phyloP scores from a whole-genome alignment of 2,888 invertebrate genomes.

The Sturmia bella region DNA sequence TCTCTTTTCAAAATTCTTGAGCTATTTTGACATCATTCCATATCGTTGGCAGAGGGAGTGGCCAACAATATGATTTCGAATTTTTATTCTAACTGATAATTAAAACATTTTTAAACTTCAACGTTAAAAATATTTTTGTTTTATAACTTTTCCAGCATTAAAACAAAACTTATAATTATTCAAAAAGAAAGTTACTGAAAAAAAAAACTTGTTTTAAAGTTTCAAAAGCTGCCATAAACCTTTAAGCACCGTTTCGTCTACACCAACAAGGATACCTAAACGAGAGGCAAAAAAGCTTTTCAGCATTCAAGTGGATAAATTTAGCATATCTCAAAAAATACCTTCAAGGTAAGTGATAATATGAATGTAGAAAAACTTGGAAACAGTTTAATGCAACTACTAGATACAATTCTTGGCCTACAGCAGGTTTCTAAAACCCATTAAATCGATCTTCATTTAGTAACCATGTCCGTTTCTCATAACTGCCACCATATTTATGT shows the following conservation, averaged over 20 bases:
- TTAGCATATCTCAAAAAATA: conserved; percentile 11
- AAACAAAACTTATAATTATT: not conserved
- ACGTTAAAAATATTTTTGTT: not conserved
- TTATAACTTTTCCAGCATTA: conserved; percentile 5
- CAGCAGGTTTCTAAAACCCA: no score
- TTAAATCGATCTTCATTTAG: no score
- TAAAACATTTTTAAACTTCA: not conserved
- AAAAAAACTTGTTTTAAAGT: conserved; percentile 18
- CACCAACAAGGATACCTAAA: conserved; percentile 38
- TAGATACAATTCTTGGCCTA: no score
- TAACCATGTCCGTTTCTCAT: no score
- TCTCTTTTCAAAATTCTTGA: conserved; percentile 15
- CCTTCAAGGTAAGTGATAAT: conserved; percentile 41
- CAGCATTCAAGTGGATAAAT: conserved; percentile 20
- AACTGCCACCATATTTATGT: no score
- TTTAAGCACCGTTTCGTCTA: not conserved
- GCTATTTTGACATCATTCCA: conserved; percentile 19
- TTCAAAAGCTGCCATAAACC: conserved; percentile 23
- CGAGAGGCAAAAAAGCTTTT: not conserved
- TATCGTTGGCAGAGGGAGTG: conserved; percentile 52
- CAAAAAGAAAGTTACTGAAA: conserved; percentile 14
- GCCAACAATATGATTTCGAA: not conserved
- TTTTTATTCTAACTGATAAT: not conserved
- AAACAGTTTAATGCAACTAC: not conserved
- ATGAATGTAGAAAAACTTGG: not conserved